A percentile compares a stretch with the other conserved stretches of the same genome.
phyloP scores from a whole-genome alignment of 2,888 invertebrate species.

The Netelia melanura region DNA sequence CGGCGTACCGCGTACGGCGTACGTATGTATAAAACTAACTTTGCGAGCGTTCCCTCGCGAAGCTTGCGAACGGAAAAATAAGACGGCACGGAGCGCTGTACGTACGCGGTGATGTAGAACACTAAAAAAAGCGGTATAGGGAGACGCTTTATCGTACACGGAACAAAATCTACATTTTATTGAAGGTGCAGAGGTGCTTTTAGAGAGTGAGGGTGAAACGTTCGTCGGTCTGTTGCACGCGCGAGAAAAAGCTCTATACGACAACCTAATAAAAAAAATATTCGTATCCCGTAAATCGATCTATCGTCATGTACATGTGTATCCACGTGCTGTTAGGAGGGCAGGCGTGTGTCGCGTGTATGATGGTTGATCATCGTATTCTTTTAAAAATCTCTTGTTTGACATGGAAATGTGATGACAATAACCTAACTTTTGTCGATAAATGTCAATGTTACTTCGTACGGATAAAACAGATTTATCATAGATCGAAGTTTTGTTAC shows the following conservation, averaged over 20 bases:
- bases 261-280: slow-evolving; percentile 43
- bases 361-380: background rate
- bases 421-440: background rate
- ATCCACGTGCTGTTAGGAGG: background rate
- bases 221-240: slow-evolving; percentile 56
- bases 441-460: background rate
- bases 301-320: slow-evolving; percentile 41
- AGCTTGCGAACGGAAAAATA: slow-evolving; percentile 41
- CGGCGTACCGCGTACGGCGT: slow-evolving; percentile 31
- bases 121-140: slow-evolving; percentile 44
- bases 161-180: slow-evolving; percentile 69
- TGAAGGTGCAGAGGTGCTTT: slow-evolving; percentile 51
- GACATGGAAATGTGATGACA: background rate
- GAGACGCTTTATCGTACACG: slow-evolving; percentile 49
- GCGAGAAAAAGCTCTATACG: slow-evolving; percentile 19
- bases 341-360: no score
- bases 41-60: slow-evolving; percentile 68
- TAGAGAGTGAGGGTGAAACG: slow-evolving; percentile 52
- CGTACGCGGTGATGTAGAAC: slow-evolving; percentile 26
- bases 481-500: background rate
- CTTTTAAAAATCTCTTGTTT: background rate
- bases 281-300: slow-evolving; percentile 61
- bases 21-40: slow-evolving; percentile 75
- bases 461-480: background rate
- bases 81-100: slow-evolving; percentile 23